These are phyloP conservation scores for Bombus breviceps DNA, from an alignment of 1,140 invertebrate species.

Conservation along the genomic window DNA sequence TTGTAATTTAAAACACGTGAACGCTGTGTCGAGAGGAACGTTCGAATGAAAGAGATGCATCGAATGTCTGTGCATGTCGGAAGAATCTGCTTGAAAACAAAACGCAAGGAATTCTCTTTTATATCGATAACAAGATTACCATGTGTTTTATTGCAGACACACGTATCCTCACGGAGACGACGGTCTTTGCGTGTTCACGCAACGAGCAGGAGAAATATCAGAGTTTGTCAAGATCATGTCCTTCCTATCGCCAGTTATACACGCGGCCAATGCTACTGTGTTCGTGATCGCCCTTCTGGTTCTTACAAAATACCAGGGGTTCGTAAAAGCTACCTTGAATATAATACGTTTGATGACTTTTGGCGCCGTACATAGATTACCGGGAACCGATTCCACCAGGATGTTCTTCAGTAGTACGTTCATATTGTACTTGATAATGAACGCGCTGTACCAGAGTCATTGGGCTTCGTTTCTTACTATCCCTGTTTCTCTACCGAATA, in stretches of 20 bases:
- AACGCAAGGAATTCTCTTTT: neutral
- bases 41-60: neutral
- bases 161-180: conserved; percentile 50
- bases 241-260: neutral
- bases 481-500: conserved; percentile 25
- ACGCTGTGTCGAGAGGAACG: neutral
- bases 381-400: conserved; percentile 6
- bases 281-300: conserved; percentile 1
- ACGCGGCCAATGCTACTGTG: neutral
- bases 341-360: conserved; percentile 36
- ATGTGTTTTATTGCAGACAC: conserved; percentile 21
- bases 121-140: neutral
- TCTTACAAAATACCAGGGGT: conserved; percentile 17
- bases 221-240: conserved; percentile 40
- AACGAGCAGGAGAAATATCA: conserved; percentile 3
- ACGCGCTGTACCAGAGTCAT: conserved; percentile 51
- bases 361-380: conserved; percentile 27
- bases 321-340: neutral
- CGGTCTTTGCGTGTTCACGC: conserved; percentile 43
- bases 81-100: neutral
- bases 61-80: neutral
- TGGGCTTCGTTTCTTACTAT: conserved; percentile 40
- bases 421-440: conserved; percentile 44
- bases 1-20: too few relatives aligned
- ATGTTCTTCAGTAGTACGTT: conserved; percentile 47